These are phyloP conservation scores for Leucoma salicis DNA, from an alignment of 2,888 invertebrate species.

Conservation along the genomic window DNA sequence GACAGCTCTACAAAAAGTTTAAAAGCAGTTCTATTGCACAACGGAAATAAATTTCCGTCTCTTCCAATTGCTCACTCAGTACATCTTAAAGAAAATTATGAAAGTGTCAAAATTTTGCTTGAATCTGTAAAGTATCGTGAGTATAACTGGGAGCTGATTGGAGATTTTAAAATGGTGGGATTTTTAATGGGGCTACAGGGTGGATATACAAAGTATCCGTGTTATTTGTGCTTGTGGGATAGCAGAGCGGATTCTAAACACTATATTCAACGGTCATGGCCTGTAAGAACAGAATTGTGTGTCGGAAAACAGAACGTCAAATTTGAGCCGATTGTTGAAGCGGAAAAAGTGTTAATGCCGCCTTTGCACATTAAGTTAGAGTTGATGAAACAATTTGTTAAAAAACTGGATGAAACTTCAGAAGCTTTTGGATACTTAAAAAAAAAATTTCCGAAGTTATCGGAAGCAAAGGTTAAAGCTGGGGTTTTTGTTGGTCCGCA, in stretches of 20 bases:
- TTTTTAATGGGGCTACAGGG: conserved; percentile 1
- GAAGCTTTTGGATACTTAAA: conserved; percentile 22
- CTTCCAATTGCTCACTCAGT: neutral
- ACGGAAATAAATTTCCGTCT: neutral
- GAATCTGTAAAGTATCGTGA: neutral
- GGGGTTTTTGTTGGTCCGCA: too few species aligned
- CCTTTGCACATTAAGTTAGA: conserved; percentile 24
- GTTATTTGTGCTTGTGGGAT: conserved; percentile 12
- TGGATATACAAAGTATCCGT: conserved; percentile 7
- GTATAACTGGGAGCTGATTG: conserved; percentile 1
- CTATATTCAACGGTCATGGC: conserved; percentile 1
- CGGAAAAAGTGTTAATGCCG: conserved; percentile 13
- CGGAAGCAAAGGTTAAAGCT: too few species aligned
- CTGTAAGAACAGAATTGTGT: neutral
- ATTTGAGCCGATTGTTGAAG: conserved; percentile 6
- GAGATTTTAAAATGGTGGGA: conserved; percentile 2
- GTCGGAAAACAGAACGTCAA: conserved; percentile 10
- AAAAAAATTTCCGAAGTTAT: conserved; percentile 16
- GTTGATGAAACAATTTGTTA: conserved; percentile 20
- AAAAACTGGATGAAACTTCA: conserved; percentile 16
- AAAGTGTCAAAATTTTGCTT: neutral
- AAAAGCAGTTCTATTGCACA: conserved; percentile 2
- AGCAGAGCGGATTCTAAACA: conserved; percentile 10
- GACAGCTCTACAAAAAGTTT: neutral
- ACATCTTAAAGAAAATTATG: neutral